Conservation (phyloP, 2,113 vertebrate species). For the Brachyhypopomus occidentalis region DNA sequence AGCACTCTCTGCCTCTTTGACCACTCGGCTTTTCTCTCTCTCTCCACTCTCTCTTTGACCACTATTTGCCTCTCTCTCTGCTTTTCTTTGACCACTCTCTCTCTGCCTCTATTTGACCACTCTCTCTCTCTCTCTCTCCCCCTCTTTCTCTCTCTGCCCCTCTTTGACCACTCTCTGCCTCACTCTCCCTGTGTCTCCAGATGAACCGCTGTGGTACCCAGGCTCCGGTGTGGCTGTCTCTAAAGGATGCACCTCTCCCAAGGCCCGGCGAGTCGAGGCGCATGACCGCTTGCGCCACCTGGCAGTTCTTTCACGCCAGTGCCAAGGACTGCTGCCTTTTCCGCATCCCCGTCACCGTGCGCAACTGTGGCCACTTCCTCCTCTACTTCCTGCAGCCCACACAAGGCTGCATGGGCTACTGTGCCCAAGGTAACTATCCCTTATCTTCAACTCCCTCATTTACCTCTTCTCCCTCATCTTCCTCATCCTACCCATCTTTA, state of each 20-base stretch:
- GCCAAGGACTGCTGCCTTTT: constrained; percentile 78
- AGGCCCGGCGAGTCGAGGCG: constrained; percentile 63
- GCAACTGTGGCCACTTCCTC: constrained; percentile 74
- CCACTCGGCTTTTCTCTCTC: no score
- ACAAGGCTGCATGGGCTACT: constrained; percentile 80
- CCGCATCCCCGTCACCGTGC: constrained; percentile 68
- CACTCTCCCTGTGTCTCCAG: constrained; percentile 58
- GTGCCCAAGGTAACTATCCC: constrained; percentile 67
- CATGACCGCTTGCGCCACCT: constrained; percentile 72
- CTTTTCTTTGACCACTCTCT: no score
- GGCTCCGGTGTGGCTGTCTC: constrained; percentile 81
- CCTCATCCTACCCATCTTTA: neutral
- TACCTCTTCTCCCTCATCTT: neutral
- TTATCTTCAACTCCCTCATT: neutral
- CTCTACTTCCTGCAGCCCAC: constrained; percentile 77
- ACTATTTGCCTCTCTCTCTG: no score
- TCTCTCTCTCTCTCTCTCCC: neutral
- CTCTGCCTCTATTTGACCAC: no score
- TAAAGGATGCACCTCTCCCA: constrained; percentile 68
- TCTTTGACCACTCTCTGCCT: neutral
- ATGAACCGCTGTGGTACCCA: constrained; percentile 85
- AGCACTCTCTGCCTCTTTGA: no score
- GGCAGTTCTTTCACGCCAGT: constrained; percentile 72
- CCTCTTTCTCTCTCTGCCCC: neutral
- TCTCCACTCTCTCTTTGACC: no score